These are phyloP conservation scores for Phymatocera aterrima DNA, from an alignment of 2,888 invertebrate genomes.

Conservation along the genomic window DNA sequence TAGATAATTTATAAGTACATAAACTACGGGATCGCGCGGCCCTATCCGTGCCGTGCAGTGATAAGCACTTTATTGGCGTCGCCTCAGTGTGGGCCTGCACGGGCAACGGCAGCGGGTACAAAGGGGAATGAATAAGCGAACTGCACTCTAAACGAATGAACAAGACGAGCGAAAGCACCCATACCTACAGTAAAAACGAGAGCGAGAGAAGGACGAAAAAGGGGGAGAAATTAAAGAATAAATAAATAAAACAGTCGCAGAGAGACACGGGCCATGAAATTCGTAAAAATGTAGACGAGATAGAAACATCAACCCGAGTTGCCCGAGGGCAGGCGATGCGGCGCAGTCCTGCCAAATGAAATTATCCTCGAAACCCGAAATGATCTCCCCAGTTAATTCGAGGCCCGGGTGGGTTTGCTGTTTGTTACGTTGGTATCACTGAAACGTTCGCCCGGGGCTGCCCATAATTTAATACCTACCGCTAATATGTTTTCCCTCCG, in stretches of 20 bases:
- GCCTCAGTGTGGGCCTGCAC: not conserved
- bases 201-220: not conserved
- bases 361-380: conserved; percentile 66
- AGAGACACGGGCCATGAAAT: conserved; percentile 16
- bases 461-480: conserved; percentile 70
- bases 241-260: conserved; percentile 32
- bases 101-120: not conserved
- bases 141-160: not conserved
- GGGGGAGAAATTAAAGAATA: conserved; percentile 39
- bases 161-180: not conserved
- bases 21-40: conserved; percentile 10
- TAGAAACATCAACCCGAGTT: conserved; percentile 46
- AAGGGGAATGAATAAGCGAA: conserved; percentile 7
- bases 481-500: conserved; percentile 66
- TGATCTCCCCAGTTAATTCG: conserved; percentile 65
- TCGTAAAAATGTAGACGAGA: conserved; percentile 35
- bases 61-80: conserved; percentile 22
- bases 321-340: conserved; percentile 46
- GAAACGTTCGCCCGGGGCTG: conserved; percentile 62
- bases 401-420: conserved; percentile 57
- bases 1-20: conserved; percentile 37
- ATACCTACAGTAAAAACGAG: too few relatives aligned
- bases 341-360: conserved; percentile 66
- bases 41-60: too few relatives aligned
- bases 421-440: conserved; percentile 64